Evolutionary conservation across 2,113 vertebrate genomes (phyloP).

Genomic region (Amazona vittata): DNA sequence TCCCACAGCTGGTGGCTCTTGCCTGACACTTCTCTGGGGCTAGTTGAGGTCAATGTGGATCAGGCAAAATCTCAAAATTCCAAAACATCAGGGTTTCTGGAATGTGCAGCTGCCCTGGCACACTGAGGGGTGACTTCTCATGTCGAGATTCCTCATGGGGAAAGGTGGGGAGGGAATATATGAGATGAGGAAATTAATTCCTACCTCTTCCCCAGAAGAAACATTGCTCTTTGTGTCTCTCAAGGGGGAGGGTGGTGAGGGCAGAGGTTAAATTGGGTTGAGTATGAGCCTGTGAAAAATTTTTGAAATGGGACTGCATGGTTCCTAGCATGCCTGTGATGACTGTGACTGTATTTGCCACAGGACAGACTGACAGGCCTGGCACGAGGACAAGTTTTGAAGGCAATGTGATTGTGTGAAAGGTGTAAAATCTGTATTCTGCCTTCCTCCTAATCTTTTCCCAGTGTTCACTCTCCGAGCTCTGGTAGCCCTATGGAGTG

Average conservation of each 20-base stretch:
- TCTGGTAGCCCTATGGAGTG: neutral
- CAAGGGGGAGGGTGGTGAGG: neutral
- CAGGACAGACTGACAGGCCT: neutral
- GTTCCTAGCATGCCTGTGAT: neutral
- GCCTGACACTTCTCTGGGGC: neutral
- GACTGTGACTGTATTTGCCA: neutral
- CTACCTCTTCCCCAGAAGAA: slow-evolving; percentile 2
- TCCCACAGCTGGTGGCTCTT: neutral
- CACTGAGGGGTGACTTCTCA: neutral
- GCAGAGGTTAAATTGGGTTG: neutral
- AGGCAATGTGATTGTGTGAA: neutral
- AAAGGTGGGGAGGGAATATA: neutral
- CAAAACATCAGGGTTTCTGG: neutral
- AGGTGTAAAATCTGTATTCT: neutral
- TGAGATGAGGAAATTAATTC: neutral
- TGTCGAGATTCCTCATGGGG: neutral
- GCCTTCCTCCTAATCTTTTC: neutral
- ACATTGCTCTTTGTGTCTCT: neutral
- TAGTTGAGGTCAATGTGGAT: neutral
- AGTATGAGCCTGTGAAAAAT: neutral
- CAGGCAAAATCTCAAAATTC: neutral
- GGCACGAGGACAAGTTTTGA: neutral
- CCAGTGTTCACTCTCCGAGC: neutral
- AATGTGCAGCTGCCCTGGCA: slow-evolving; percentile 32
- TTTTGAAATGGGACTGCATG: neutral